Evolutionary conservation across 1,140 invertebrate species (phyloP).

Genomic region (Adoxophyes honmai): DNA sequence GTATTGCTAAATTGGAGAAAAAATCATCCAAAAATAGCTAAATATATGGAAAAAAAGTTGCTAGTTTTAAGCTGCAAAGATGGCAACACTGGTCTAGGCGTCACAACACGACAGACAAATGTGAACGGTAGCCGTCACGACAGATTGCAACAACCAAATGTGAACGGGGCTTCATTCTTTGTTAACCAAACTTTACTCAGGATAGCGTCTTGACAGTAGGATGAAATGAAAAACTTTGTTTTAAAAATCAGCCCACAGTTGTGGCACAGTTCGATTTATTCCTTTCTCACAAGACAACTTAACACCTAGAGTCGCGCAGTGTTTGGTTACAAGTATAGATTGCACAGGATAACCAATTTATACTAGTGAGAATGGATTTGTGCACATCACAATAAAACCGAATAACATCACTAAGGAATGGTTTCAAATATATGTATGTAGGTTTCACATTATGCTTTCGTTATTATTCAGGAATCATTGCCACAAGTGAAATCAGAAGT

Average conservation of each 20-base stretch:
- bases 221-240: constrained; percentile 30
- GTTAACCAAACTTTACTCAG: too few relatives aligned
- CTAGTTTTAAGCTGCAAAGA: too few relatives aligned
- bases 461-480: not conserved
- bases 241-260: constrained; percentile 51
- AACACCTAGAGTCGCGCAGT: constrained; percentile 27
- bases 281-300: constrained; percentile 32
- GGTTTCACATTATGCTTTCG: constrained; percentile 14
- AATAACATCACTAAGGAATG: constrained; percentile 25
- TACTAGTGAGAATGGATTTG: constrained; percentile 21
- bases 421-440: constrained; percentile 12
- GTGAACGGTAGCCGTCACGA: too few relatives aligned
- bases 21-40: too few relatives aligned
- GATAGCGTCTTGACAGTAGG: too few relatives aligned
- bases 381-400: constrained; percentile 23
- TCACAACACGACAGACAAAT: too few relatives aligned
- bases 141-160: too few relatives aligned
- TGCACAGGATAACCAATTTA: not conserved
- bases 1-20: too few relatives aligned
- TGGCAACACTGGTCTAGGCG: too few relatives aligned
- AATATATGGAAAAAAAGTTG: too few relatives aligned
- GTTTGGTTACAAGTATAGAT: constrained; percentile 14
- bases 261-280: constrained; percentile 56
- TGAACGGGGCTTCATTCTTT: too few relatives aligned
- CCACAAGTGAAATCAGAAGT: too few relatives aligned